phyloP scores from a whole-genome alignment of 64 coral and sea anemone species.

The Platygyra sinensis region DNA sequence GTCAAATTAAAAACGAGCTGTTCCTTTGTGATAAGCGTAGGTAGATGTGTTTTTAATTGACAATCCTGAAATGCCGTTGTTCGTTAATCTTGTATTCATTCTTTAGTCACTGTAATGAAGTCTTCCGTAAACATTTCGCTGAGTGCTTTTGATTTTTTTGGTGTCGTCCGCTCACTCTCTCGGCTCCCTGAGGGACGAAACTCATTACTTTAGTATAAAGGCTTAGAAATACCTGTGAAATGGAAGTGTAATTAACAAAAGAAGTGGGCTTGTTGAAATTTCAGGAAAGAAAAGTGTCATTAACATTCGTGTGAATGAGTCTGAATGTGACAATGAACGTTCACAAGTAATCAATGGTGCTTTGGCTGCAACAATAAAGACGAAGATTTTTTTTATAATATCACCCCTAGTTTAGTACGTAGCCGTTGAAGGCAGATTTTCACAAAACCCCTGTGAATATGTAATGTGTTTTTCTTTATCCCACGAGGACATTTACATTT shows the following conservation, averaged over 20 bases:
- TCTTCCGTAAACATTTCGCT: too few relatives aligned
- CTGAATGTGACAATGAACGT: not conserved
- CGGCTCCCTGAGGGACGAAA: not conserved
- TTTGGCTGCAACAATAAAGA: too few relatives aligned
- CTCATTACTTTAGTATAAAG: not conserved
- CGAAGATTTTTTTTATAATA: too few relatives aligned
- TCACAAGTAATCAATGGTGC: too few relatives aligned
- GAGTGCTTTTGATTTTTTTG: not conserved
- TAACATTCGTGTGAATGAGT: not conserved
- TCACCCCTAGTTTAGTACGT: too few relatives aligned
- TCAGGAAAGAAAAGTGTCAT: not conserved
- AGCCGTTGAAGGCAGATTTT: too few relatives aligned
- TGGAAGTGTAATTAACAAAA: not conserved
- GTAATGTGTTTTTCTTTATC: too few relatives aligned
- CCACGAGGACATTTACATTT: too few relatives aligned
- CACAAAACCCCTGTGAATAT: too few relatives aligned
- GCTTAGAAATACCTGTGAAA: not conserved
- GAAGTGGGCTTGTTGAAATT: not conserved
- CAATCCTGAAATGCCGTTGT: not conserved
- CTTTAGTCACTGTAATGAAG: not conserved
- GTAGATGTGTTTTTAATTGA: constrained; percentile 2
- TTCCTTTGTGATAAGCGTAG: not conserved
- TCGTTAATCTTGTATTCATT: too few relatives aligned
- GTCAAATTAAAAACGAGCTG: not conserved
- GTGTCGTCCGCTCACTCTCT: not conserved